Conservation (phyloP, 2,888 invertebrate genomes). For the Artemia sinica region DNA sequence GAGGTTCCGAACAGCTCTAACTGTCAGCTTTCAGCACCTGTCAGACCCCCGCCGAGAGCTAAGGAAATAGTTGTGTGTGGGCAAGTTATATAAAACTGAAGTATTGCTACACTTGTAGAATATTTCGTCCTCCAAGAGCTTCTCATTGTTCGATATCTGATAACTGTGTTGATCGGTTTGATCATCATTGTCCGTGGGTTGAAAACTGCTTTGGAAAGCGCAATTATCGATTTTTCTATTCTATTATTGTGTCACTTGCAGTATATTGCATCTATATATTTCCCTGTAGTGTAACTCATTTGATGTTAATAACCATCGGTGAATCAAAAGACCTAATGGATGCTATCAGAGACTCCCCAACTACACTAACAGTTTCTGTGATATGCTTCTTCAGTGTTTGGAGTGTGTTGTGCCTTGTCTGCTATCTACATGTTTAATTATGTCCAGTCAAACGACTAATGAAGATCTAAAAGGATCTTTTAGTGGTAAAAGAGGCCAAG, state of each 20-base stretch:
- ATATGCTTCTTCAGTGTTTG: constrained; percentile 95
- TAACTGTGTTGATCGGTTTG: constrained; percentile 81
- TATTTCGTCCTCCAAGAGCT: constrained; percentile 93
- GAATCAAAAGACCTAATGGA: constrained; percentile 44
- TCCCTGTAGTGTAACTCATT: constrained; percentile 86
- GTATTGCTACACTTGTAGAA: constrained; percentile 98
- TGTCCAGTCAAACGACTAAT: constrained; percentile 96
- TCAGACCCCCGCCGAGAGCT: constrained; percentile 53
- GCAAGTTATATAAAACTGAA: constrained; percentile 86
- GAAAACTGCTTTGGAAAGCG: constrained; percentile 97
- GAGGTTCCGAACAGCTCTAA: constrained; percentile 60
- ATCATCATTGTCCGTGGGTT: constrained; percentile 53
- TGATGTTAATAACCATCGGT: constrained; percentile 40
- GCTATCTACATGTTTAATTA: constrained; percentile 94
- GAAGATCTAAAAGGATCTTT: constrained; percentile 99
- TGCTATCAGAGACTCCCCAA: constrained; percentile 72
- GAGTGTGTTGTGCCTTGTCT: constrained; percentile 94
- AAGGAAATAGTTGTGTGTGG: constrained; percentile 77
- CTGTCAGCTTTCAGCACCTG: constrained; percentile 30
- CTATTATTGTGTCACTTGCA: constrained; percentile 92
- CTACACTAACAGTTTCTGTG: constrained; percentile 68
- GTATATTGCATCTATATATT: constrained; percentile 94
- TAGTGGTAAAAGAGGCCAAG: constrained; percentile 73
- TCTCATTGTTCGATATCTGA: constrained; percentile 98
- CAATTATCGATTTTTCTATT: constrained; percentile 98